Base-by-base conservation (phyloP, 2,888 invertebrate species). In the Cephalotes varians region DNA sequence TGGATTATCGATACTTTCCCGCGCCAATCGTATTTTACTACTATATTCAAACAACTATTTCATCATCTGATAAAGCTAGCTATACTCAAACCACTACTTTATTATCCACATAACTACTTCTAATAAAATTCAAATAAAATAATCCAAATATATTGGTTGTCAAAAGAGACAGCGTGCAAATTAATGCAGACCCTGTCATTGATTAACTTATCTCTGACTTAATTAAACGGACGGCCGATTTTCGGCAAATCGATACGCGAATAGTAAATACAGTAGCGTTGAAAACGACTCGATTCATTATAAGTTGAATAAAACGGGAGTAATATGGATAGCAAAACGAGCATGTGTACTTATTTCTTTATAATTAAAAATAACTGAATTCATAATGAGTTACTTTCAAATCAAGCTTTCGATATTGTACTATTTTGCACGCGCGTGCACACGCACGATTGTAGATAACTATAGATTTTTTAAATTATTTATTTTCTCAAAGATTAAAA, bases 141-240 rank as follows among this genome's bases (percentile, higher is more conserved):
- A 64, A 74, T 62, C 12, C 12, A 12, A 9, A 51, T 0, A 47
- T 9, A 49, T 31, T 47, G 7, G 1, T 4, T n/a, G n/a, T 58
- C 10, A 10, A 64, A 25, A 51, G 12, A 49, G 12, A 28, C 12
- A 10, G 34, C 15, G 49, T 4, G n/a, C 25, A 25, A 74, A 74
- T 60, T 76, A 76, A 9, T 9, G n/a, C 12, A 7, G 7, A 54
- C 51, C 25, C 34, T 4, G 5, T 64, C n/a, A 15, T 40, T n/a
- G 15, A 64, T 51, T 34, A 76, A 54, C 6, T 65, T 25, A 49
- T 34, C 9, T 40, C 21, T 40, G 51, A 25, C 65, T 54, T 76
- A 31, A 67, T 77, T 69, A 77, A 40, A 40, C 12, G 12, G 7
- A 65, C 4, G 12, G 31, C 18, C 25, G 65, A 77, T 67, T 67